These are phyloP conservation scores for Xenops minutus DNA, from an alignment of 2,797 vertebrate species.

Conservation along the genomic window DNA sequence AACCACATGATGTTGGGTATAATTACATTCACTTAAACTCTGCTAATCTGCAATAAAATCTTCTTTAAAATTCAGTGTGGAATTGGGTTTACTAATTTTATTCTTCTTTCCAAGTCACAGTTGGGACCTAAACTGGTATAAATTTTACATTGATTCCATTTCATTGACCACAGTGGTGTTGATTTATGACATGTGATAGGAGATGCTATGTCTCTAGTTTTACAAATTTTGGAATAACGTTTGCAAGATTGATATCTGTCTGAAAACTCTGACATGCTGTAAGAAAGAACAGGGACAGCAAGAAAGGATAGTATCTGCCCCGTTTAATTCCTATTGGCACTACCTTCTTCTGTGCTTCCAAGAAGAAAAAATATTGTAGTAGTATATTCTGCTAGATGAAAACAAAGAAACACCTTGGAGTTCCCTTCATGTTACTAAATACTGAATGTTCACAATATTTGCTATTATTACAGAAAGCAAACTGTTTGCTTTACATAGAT, in stretches of 20 bases:
- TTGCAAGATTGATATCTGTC: not conserved
- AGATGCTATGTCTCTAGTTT: not conserved
- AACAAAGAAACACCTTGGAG: not conserved
- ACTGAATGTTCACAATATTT: not conserved
- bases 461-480: not conserved
- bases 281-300: not conserved
- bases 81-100: not conserved
- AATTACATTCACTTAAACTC: not conserved
- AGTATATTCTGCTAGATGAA: not conserved
- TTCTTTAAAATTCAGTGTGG: not conserved
- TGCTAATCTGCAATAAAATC: constrained; percentile 1
- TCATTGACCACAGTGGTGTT: not conserved
- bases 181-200: not conserved
- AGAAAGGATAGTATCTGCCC: not conserved
- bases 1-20: not conserved
- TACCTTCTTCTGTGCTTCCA: not conserved
- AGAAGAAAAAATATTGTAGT: not conserved
- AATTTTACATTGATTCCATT: not conserved
- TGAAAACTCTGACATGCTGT: not conserved
- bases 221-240: not conserved
- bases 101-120: not conserved
- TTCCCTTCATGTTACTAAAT: not conserved
- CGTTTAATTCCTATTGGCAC: not conserved
- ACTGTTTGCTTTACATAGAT: not conserved
- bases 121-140: not conserved